phyloP scores from a whole-genome alignment of 2,888 invertebrate species.

The Parthenolecanium corni region DNA sequence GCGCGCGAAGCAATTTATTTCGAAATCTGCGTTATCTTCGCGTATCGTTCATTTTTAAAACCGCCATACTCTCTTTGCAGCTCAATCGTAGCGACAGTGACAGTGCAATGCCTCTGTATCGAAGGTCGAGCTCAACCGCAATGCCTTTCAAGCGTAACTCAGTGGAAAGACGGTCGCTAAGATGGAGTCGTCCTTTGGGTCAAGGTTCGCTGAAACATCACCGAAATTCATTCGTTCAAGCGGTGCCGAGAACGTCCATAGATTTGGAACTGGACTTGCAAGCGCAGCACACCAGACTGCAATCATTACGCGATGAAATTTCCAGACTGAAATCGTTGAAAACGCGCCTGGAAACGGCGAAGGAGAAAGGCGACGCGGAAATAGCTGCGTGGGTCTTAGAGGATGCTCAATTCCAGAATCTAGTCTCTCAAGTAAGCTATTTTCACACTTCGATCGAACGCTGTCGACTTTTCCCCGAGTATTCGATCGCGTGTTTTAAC shows the following conservation, averaged over 20 bases:
- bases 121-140: slow-evolving; percentile 41
- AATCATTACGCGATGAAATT: slow-evolving; percentile 74
- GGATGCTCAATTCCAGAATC: slow-evolving; percentile 70
- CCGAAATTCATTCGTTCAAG: slow-evolving; percentile 29
- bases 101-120: slow-evolving; percentile 85
- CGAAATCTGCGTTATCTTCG: no score
- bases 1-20: no score
- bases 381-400: slow-evolving; percentile 76
- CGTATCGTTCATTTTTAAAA: background rate
- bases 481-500: background rate
- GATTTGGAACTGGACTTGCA: slow-evolving; percentile 84
- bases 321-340: slow-evolving; percentile 69
- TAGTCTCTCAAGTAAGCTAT: slow-evolving; percentile 45
- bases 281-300: slow-evolving; percentile 77
- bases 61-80: slow-evolving; percentile 41
- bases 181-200: slow-evolving; percentile 53
- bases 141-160: slow-evolving; percentile 86
- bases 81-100: slow-evolving; percentile 93
- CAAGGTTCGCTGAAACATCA: slow-evolving; percentile 27
- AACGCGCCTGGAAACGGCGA: slow-evolving; percentile 63
- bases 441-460: background rate
- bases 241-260: slow-evolving; percentile 61
- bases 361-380: slow-evolving; percentile 67
- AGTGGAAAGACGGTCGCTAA: slow-evolving; percentile 76
- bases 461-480: no score